A percentile compares a stretch with the other conserved stretches of the same genome.
phyloP scores from a whole-genome alignment of 2,113 vertebrate species.

The Corythaeola cristata region DNA sequence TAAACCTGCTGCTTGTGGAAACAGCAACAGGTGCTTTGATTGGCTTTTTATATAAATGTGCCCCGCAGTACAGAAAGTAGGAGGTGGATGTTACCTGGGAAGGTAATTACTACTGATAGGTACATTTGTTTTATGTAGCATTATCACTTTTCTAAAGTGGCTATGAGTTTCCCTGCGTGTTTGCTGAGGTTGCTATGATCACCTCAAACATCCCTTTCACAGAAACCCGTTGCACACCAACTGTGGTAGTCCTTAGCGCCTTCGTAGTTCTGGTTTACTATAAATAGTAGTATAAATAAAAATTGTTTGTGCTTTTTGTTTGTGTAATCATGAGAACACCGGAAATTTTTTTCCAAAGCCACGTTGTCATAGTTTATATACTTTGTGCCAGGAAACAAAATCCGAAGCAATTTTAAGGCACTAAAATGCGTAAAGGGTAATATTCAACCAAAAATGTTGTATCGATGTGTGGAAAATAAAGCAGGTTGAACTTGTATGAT shows the following conservation, averaged over 20 bases:
- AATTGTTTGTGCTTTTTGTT: not conserved
- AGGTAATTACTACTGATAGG: not conserved
- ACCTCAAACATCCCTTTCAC: not conserved
- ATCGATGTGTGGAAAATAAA: not conserved
- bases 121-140: not conserved
- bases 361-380: not conserved
- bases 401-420: not conserved
- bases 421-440: not conserved
- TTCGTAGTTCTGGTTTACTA: conserved; percentile 9
- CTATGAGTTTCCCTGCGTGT: not conserved
- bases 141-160: not conserved
- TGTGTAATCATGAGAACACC: not conserved
- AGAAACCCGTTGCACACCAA: not conserved
- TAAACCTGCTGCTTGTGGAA: not conserved
- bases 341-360: not conserved
- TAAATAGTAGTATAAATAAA: not conserved
- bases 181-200: not conserved
- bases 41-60: not conserved
- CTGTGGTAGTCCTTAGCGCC: not conserved
- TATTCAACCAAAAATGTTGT: no score
- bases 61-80: not conserved
- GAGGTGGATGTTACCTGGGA: not conserved
- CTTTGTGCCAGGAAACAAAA: not conserved
- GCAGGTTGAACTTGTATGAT: not conserved
- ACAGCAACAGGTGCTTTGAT: not conserved